Evolutionary conservation across 2,888 invertebrate genomes (phyloP).

Genomic region (Agrochola lota): DNA sequence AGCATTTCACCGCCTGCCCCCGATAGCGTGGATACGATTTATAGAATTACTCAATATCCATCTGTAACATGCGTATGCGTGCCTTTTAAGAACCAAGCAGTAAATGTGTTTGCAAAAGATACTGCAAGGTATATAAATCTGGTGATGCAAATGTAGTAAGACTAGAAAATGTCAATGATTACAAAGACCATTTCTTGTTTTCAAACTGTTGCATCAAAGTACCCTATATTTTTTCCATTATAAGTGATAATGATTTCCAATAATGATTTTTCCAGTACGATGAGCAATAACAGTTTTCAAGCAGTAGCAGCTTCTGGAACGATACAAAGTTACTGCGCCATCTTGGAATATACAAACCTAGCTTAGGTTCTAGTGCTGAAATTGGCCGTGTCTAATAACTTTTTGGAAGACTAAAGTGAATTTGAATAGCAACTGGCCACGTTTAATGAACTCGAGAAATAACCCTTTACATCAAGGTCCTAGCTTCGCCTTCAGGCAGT

Average conservation of each 20-base stretch:
- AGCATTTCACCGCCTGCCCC: slow-evolving; percentile 57
- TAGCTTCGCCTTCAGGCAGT: not conserved
- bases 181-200: slow-evolving; percentile 1
- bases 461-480: not conserved
- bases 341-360: not conserved
- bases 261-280: slow-evolving; percentile 34
- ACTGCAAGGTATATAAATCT: slow-evolving; percentile 25
- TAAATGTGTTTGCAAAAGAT: slow-evolving; percentile 44
- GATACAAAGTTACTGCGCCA: not conserved
- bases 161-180: slow-evolving; percentile 11
- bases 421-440: not conserved
- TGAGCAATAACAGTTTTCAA: slow-evolving; percentile 5
- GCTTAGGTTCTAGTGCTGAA: not conserved
- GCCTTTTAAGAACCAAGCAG: slow-evolving; percentile 42
- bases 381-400: not conserved
- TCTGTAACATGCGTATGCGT: slow-evolving; percentile 40
- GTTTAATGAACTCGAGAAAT: not conserved
- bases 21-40: slow-evolving; percentile 50
- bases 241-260: slow-evolving; percentile 1
- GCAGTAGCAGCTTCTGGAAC: not conserved
- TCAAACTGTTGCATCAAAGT: slow-evolving; percentile 29
- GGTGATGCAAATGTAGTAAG: slow-evolving; percentile 16
- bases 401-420: not conserved
- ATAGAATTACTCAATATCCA: slow-evolving; percentile 59
- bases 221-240: slow-evolving; percentile 26